Evolutionary conservation across 1,140 invertebrate genomes (phyloP).

Genomic region (Protaetia brevitarsis): DNA sequence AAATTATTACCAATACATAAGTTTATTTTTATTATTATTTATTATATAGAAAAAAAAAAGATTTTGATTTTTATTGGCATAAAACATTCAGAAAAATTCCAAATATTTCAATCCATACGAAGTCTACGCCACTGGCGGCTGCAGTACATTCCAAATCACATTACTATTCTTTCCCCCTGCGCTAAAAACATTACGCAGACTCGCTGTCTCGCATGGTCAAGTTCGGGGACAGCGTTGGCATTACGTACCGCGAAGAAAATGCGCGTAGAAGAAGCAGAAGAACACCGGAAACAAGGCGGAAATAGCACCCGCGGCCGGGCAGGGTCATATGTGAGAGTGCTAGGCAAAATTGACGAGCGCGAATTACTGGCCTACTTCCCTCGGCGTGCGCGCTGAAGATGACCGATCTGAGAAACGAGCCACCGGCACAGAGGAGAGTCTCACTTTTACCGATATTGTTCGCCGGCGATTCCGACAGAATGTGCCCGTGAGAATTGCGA

Average conservation of each 20-base stretch:
- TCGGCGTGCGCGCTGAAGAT: background rate
- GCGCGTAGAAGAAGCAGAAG: background rate
- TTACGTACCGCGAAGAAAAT: background rate
- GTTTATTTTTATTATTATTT: too few species aligned
- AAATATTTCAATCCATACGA: too few species aligned
- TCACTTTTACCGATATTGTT: constrained; percentile 3
- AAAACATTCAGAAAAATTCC: too few species aligned
- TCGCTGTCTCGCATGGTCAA: background rate
- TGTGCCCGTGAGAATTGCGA: too few species aligned
- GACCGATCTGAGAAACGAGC: background rate
- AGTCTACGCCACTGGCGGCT: too few species aligned
- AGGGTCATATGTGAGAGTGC: constrained; percentile 24
- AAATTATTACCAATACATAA: too few species aligned
- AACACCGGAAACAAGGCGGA: background rate
- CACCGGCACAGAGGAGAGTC: background rate
- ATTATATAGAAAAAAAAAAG: too few species aligned
- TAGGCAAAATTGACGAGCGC: background rate
- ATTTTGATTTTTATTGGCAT: too few species aligned
- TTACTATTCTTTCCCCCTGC: too few species aligned
- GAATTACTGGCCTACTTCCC: constrained; percentile 22
- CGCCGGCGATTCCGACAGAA: too few species aligned
- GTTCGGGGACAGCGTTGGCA: background rate
- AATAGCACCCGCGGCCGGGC: background rate
- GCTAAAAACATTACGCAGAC: too few species aligned
- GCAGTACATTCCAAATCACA: too few species aligned